Conservation (phyloP, 2,113 vertebrate genomes). For the Coreoperca whiteheadi region DNA sequence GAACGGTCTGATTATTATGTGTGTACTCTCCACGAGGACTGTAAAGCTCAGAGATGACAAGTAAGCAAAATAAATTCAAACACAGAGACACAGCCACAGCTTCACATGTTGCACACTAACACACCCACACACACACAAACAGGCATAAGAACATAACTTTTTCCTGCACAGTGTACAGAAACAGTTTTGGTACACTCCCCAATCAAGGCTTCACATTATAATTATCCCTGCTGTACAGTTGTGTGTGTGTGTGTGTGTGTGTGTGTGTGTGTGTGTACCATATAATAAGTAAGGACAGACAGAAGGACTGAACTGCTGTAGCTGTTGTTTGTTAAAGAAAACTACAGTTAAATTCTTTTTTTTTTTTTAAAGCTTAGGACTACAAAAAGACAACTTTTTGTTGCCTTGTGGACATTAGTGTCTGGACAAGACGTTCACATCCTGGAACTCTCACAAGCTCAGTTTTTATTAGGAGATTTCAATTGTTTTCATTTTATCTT, state of each 20-base stretch:
- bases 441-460: not conserved
- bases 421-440: no score
- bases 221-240: conserved; percentile 47
- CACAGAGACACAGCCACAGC: not conserved
- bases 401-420: not conserved
- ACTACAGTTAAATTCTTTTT: no score
- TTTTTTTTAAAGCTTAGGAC: no score
- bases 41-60: not conserved
- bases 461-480: not conserved
- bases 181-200: conserved; percentile 38
- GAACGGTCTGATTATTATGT: not conserved
- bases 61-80: conserved; percentile 23
- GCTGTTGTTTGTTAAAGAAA: conserved; percentile 11
- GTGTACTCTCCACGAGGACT: no score
- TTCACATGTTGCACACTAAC: conserved; percentile 52
- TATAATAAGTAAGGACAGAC: conserved; percentile 46
- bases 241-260: conserved; percentile 13
- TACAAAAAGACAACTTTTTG: no score
- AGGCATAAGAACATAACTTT: not conserved
- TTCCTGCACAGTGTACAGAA: conserved; percentile 31
- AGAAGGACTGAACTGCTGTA: conserved; percentile 1
- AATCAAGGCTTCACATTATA: conserved; percentile 47
- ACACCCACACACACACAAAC: not conserved
- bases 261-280: conserved; percentile 5
- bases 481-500: not conserved